phyloP scores from a whole-genome alignment of 1,140 invertebrate genomes.

The Drosophila arizonae region DNA sequence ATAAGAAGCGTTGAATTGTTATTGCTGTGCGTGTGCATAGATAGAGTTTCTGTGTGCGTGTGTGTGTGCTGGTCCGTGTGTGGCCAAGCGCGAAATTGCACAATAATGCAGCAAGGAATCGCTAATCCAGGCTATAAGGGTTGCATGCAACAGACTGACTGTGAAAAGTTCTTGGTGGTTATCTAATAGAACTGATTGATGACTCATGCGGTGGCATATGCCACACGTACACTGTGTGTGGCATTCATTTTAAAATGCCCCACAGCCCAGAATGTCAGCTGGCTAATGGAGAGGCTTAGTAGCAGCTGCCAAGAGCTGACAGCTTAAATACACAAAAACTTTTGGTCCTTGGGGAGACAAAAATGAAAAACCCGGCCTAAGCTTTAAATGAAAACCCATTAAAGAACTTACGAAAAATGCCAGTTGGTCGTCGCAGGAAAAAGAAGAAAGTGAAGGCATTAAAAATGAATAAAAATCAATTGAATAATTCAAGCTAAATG shows the following conservation, averaged over 20 bases:
- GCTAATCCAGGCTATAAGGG: slow-evolving; percentile 8
- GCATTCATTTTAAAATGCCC: slow-evolving; percentile 24
- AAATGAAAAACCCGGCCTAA: slow-evolving; percentile 20
- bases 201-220: slow-evolving; percentile 66
- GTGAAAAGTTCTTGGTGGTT: slow-evolving; percentile 57
- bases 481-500: slow-evolving; percentile 78
- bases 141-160: slow-evolving; percentile 36
- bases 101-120: slow-evolving; percentile 50
- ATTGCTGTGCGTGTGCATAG: slow-evolving; percentile 21
- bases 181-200: slow-evolving; percentile 70
- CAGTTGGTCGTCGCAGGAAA: slow-evolving; percentile 37
- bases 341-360: slow-evolving; percentile 26
- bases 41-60: slow-evolving; percentile 3
- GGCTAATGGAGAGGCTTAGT: slow-evolving; percentile 41
- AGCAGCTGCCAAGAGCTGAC: slow-evolving; percentile 47
- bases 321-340: slow-evolving; percentile 5
- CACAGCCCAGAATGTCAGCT: slow-evolving; percentile 12
- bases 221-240: slow-evolving; percentile 12
- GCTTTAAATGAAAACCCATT: slow-evolving; percentile 63
- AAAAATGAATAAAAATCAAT: slow-evolving; percentile 77
- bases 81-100: slow-evolving; percentile 51
- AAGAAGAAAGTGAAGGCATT: slow-evolving; percentile 33
- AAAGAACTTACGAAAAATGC: slow-evolving; percentile 42
- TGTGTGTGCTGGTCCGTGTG: slow-evolving; percentile 8
- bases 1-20: slow-evolving; percentile 42